Evolutionary conservation across 2,113 vertebrate genomes (phyloP).

Genomic region (Chiloscyllium plagiosum): DNA sequence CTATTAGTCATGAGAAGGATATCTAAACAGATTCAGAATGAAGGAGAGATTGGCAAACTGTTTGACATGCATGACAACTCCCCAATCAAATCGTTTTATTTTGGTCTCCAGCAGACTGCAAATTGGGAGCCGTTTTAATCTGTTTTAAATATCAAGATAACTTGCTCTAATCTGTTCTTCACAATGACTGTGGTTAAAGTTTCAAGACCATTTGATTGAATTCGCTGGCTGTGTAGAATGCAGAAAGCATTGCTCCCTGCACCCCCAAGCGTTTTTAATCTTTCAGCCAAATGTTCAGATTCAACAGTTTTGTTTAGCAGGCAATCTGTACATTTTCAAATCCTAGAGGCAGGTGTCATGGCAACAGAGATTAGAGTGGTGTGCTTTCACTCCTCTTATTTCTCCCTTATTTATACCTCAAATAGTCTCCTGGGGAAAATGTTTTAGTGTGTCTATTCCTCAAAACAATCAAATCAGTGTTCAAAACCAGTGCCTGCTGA

Average conservation of each 20-base stretch:
- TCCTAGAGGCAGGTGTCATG: constrained; percentile 76
- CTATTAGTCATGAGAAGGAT: constrained; percentile 27
- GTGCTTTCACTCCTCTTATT: constrained; percentile 59
- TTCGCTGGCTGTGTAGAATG: constrained; percentile 74
- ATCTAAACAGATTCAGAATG: constrained; percentile 32
- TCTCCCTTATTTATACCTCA: constrained; percentile 34
- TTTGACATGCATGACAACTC: constrained; percentile 27
- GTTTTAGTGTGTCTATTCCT: constrained; percentile 37
- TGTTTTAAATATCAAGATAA: constrained; percentile 77
- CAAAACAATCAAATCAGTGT: constrained; percentile 45
- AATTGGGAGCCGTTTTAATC: constrained; percentile 72
- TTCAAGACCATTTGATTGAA: constrained; percentile 75
- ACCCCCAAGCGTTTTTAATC: constrained; percentile 76
- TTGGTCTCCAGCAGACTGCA: constrained; percentile 51
- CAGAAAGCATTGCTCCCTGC: constrained; percentile 74
- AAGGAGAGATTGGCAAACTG: constrained; percentile 25
- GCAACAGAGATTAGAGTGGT: constrained; percentile 72
- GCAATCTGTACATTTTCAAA: constrained; percentile 74
- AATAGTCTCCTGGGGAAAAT: constrained; percentile 51
- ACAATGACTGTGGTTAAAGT: constrained; percentile 74
- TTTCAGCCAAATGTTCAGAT: constrained; percentile 80
- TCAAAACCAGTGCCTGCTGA: constrained; percentile 35
- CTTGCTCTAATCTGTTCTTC: constrained; percentile 71
- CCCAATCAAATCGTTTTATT: constrained; percentile 30
- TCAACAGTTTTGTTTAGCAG: constrained; percentile 82